Conservation (phyloP, 2,113 vertebrate genomes). For the Phylloscopus trochilus region DNA sequence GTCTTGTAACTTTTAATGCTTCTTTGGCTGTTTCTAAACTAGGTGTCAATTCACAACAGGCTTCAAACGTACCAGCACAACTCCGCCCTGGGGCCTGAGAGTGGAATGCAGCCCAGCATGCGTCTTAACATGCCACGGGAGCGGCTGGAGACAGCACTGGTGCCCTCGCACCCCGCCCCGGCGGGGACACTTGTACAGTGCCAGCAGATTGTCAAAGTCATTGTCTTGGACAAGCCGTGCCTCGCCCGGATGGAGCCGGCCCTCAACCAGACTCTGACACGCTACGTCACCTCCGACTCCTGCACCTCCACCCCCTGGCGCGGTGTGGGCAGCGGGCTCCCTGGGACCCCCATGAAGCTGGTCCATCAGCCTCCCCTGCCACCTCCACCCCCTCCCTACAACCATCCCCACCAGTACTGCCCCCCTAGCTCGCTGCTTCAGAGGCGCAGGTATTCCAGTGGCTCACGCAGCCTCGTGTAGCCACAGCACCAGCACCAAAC, state of each 20-base stretch:
- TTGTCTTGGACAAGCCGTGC: slow-evolving; percentile 96
- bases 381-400: slow-evolving; percentile 93
- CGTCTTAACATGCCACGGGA: slow-evolving; percentile 85
- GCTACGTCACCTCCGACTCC: slow-evolving; percentile 89
- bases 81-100: slow-evolving; percentile 86
- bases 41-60: slow-evolving; percentile 99
- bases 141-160: slow-evolving; percentile 80
- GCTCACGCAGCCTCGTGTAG: slow-evolving; percentile 93
- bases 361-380: slow-evolving; percentile 90
- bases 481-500: slow-evolving; percentile 59
- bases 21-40: slow-evolving; percentile 99
- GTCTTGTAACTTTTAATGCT: slow-evolving; percentile 98
- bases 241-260: slow-evolving; percentile 92
- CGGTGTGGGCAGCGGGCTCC: slow-evolving; percentile 68
- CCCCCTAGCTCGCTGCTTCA: slow-evolving; percentile 91
- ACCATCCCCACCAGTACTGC: slow-evolving; percentile 95
- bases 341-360: slow-evolving; percentile 78
- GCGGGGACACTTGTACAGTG: slow-evolving; percentile 97
- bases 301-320: slow-evolving; percentile 86
- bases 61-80: slow-evolving; percentile 99
- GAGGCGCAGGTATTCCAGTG: slow-evolving; percentile 91
- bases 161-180: slow-evolving; percentile 77
- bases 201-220: slow-evolving; percentile 99
- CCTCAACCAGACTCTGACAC: slow-evolving; percentile 90
- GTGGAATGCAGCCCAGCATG: slow-evolving; percentile 78